Percentiles rank a stretch among this genome's conserved stretches.
phyloP scores from a whole-genome alignment of 1,140 invertebrate genomes.

The Diploscapter pachys region DNA sequence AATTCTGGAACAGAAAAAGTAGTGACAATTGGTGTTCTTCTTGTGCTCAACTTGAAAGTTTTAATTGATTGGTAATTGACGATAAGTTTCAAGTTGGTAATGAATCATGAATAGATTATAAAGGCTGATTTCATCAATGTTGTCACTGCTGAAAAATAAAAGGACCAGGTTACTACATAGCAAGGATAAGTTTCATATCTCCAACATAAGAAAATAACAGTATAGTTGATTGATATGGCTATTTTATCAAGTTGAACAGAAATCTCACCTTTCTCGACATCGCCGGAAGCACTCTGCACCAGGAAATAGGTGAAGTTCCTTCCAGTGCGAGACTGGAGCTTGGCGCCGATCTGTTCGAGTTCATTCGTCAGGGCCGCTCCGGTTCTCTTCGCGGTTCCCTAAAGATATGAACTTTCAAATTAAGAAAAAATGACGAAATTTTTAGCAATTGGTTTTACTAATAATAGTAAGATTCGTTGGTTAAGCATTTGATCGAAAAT shows the following conservation, averaged over 20 bases:
- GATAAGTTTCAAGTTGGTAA: too few species aligned
- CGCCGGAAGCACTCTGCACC: conserved; percentile 89
- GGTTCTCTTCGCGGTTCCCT: conserved; percentile 87
- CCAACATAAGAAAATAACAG: too few species aligned
- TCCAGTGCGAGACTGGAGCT: conserved; percentile 96
- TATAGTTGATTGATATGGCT: too few species aligned
- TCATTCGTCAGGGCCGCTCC: conserved; percentile 91
- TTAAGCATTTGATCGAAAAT: too few species aligned
- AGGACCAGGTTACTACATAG: conserved; percentile 4
- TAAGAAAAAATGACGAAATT: too few species aligned
- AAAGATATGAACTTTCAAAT: conserved; percentile 17
- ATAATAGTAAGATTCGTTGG: too few species aligned
- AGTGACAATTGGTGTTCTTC: too few species aligned
- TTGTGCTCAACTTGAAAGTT: neutral
- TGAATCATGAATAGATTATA: neutral
- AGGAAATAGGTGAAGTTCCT: conserved; percentile 98
- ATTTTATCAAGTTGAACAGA: neutral
- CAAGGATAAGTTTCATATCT: too few species aligned
- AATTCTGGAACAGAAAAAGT: too few species aligned
- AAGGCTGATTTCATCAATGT: too few species aligned
- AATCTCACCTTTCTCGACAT: conserved; percentile 71
- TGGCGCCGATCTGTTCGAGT: conserved; percentile 97
- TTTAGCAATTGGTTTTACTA: too few species aligned
- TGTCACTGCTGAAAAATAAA: neutral
- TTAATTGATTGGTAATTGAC: neutral